Base-by-base conservation (phyloP, 2,797 vertebrate species). In the Micromesistius poutassou region DNA sequence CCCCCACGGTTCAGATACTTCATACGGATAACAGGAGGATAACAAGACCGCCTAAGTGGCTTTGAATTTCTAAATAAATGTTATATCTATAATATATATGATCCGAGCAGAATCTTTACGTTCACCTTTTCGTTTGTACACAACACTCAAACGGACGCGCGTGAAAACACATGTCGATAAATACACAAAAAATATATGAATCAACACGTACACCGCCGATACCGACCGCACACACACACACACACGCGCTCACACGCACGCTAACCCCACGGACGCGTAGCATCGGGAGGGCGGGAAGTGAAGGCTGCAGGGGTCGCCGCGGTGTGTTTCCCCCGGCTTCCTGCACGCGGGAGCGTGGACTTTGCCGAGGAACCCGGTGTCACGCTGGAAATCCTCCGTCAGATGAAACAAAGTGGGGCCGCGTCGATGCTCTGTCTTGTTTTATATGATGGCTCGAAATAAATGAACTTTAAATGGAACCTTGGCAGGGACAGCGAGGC, bases 391-490 rank as follows among this genome's bases (percentile, higher is more conserved):
- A 94, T 93, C 91, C 90, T 94, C 93, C 91, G 92, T 94, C 93
- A 94, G 94, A 94, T 94, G 94, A 94, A 95, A 94, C 93, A 94
- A 94, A 95, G 94, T 94, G 92, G 92, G 90, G 89, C 90, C 89
- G 89, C 94, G 93, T 95, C 86, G 93, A 95, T 94, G 93, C 94
- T 93, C 94, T 94, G 94, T 94, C 93, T 95, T 94, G 93, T 94
- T 94, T 95, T 95, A 95, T 95, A 95, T 94, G 93, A 94, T 92
- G 94, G 94, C 93, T 94, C 88, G 92, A 94, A 94, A 95, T 95
- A 95, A 95, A 95, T 95, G 93, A 95, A 95, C 93, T 95, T 95
- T 95, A 95, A 95, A 95, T 94, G 94, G 94, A 95, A 95, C 93
- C 94, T 95, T 95, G 95, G 94, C 95, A 95, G 93, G 90, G 92